These are phyloP conservation scores for Mola mola DNA, from an alignment of 2,113 vertebrate species.

Conservation along the genomic window DNA sequence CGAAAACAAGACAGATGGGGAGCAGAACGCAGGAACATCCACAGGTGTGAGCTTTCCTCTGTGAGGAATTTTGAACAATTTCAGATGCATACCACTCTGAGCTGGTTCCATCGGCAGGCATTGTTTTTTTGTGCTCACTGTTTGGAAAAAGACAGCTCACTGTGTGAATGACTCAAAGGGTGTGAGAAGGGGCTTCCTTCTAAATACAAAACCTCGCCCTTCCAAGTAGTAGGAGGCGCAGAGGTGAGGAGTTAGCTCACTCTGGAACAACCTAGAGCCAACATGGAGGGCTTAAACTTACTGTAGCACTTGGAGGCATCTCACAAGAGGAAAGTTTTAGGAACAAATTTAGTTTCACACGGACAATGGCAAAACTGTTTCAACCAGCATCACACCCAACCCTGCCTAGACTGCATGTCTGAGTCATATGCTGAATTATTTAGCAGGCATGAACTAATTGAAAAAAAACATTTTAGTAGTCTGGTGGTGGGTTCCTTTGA, in stretches of 20 bases:
- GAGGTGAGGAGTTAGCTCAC: constrained; percentile 34
- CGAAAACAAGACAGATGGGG: neutral
- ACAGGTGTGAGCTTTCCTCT: constrained; percentile 7
- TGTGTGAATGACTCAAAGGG: constrained; percentile 16
- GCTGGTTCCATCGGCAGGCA: neutral
- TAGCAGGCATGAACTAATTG: constrained; percentile 56
- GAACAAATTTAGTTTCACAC: constrained; percentile 14
- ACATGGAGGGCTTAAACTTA: constrained; percentile 7
- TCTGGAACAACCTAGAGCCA: constrained; percentile 4
- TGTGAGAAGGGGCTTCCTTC: constrained; percentile 8
- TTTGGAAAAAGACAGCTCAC: constrained; percentile 13
- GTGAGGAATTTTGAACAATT: constrained; percentile 22
- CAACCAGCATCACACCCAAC: constrained; percentile 22
- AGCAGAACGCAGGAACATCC: constrained; percentile 7
- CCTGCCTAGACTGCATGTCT: constrained; percentile 13
- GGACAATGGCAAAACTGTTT: constrained; percentile 41
- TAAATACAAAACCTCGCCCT: constrained; percentile 42
- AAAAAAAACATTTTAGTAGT: constrained; percentile 38
- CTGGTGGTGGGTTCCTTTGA: constrained; percentile 34
- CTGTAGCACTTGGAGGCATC: constrained; percentile 6
- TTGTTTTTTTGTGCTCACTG: neutral
- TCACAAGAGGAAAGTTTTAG: constrained; percentile 1
- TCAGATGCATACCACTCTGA: neutral
- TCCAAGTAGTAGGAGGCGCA: constrained; percentile 32
- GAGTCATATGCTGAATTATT: constrained; percentile 36